phyloP scores from a whole-genome alignment of 2,113 vertebrate species.

The Ammodytes marinus region DNA sequence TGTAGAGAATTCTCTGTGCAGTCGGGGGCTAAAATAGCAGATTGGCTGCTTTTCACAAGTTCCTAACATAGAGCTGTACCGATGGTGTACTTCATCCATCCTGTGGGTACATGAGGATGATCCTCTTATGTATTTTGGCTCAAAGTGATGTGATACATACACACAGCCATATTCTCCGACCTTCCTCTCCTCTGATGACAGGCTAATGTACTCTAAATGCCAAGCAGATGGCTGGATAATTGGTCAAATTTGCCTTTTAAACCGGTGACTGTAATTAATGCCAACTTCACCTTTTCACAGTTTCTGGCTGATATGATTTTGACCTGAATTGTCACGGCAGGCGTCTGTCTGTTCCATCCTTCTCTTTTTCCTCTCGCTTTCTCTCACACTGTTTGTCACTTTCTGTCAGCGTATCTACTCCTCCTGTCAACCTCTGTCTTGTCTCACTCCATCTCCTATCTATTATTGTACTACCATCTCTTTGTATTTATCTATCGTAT shows the following conservation, averaged over 20 bases:
- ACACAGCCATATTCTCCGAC: conserved; percentile 9
- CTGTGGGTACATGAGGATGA: not conserved
- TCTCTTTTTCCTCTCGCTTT: conserved; percentile 7
- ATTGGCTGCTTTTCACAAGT: conserved; percentile 55
- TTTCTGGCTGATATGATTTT: conserved; percentile 51
- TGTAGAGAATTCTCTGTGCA: conserved; percentile 59
- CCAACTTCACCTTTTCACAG: conserved; percentile 48
- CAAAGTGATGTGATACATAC: conserved; percentile 23
- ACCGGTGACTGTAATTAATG: conserved; percentile 60
- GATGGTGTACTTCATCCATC: conserved; percentile 21
- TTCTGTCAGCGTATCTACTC: conserved; percentile 29
- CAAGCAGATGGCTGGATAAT: conserved; percentile 71
- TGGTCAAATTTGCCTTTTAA: conserved; percentile 60
- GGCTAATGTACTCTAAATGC: conserved; percentile 37
- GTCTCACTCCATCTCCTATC: conserved; percentile 36
- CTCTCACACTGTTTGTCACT: conserved; percentile 49
- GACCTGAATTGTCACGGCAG: conserved; percentile 58
- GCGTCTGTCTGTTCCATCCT: conserved; percentile 54
- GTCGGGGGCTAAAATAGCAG: conserved; percentile 40
- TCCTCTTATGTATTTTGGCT: conserved; percentile 21
- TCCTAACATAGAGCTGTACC: conserved; percentile 46
- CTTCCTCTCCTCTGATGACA: conserved; percentile 37
- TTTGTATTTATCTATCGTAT: conserved; percentile 28
- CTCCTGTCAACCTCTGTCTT: conserved; percentile 23
- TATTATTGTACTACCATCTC: conserved; percentile 6